phyloP scores from a whole-genome alignment of 2,113 vertebrate genomes.

The Edolisoma coerulescens region DNA sequence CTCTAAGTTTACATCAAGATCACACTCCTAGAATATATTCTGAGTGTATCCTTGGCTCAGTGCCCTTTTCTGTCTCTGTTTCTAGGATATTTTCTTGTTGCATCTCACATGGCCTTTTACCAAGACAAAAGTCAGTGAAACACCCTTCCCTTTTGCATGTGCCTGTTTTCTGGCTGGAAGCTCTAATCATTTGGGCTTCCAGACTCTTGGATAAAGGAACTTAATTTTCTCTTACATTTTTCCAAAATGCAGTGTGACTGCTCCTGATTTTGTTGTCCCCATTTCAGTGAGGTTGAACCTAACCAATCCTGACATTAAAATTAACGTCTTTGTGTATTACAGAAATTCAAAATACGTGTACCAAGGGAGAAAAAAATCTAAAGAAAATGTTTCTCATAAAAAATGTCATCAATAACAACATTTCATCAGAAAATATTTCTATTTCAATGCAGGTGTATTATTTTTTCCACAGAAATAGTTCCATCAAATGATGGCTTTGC shows the following conservation, averaged over 20 bases:
- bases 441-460: not conserved
- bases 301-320: not conserved
- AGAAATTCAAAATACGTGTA: not conserved
- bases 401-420: not conserved
- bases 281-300: not conserved
- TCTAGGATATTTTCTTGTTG: not conserved
- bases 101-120: not conserved
- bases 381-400: not conserved
- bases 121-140: not conserved
- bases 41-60: not conserved
- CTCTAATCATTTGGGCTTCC: not conserved
- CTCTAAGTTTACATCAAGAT: not conserved
- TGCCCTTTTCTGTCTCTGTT: not conserved
- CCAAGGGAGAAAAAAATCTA: not conserved
- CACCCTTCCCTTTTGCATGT: not conserved
- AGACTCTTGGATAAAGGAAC: not conserved
- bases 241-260: not conserved
- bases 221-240: not conserved
- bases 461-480: not conserved
- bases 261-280: not conserved
- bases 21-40: not conserved
- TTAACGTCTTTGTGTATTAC: not conserved
- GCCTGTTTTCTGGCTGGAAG: not conserved
- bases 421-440: not conserved
- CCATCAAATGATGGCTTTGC: not conserved